A percentile compares a stretch with the other conserved stretches of the same genome.
Evolutionary conservation across 2,888 invertebrate species (phyloP).

Genomic region (Acronicta alni): DNA sequence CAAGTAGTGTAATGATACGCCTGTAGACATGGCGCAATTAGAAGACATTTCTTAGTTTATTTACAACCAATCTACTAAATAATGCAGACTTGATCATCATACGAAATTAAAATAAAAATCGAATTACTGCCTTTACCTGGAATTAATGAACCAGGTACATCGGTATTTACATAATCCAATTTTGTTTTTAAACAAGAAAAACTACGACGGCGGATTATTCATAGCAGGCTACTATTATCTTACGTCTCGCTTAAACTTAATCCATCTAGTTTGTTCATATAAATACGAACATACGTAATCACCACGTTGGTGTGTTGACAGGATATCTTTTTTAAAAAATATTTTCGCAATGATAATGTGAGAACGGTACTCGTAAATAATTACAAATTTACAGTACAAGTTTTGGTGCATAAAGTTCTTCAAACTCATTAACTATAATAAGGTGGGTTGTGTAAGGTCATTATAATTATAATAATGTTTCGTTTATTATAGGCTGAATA

Average conservation of each 20-base stretch:
- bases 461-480: too few relatives aligned
- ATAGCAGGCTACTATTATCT: constrained; percentile 41
- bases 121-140: constrained; percentile 64
- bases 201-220: constrained; percentile 11
- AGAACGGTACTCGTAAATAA: background rate
- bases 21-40: constrained; percentile 72
- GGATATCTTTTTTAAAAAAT: constrained; percentile 35
- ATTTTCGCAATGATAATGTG: background rate
- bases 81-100: constrained; percentile 60
- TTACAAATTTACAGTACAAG: background rate
- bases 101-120: constrained; percentile 65
- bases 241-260: constrained; percentile 44
- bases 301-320: constrained; percentile 44
- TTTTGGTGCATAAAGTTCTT: too few relatives aligned
- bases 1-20: constrained; percentile 73
- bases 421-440: too few relatives aligned
- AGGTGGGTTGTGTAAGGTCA: too few relatives aligned
- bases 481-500: too few relatives aligned
- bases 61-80: constrained; percentile 67
- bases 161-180: constrained; percentile 60
- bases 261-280: constrained; percentile 39
- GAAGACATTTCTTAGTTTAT: constrained; percentile 63
- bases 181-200: constrained; percentile 36
- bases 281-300: constrained; percentile 47
- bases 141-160: constrained; percentile 41